Evolutionary conservation across 2,888 invertebrate species (phyloP).

Genomic region (Rhogogaster chlorosoma): DNA sequence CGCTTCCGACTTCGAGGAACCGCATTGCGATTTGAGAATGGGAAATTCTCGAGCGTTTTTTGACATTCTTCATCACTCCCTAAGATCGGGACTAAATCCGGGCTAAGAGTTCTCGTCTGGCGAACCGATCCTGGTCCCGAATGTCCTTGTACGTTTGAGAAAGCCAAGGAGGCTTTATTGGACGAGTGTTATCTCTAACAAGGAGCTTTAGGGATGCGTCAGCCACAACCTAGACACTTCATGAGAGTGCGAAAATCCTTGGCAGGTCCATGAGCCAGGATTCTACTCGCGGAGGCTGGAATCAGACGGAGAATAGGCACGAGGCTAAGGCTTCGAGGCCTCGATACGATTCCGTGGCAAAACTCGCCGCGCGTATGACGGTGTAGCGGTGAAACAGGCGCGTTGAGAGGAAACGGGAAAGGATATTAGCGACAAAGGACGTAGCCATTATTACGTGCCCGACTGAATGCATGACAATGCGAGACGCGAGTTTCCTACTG

Average conservation of each 20-base stretch:
- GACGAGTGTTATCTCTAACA: slow-evolving; percentile 28
- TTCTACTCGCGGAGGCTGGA: background rate
- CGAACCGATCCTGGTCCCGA: background rate
- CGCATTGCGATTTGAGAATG: background rate
- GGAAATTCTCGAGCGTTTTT: background rate
- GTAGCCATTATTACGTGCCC: slow-evolving; percentile 67
- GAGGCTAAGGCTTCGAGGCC: background rate
- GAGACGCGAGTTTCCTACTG: slow-evolving; percentile 56
- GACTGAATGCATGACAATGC: slow-evolving; percentile 69
- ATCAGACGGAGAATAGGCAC: background rate
- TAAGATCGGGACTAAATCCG: background rate
- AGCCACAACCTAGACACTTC: slow-evolving; percentile 27
- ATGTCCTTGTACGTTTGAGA: background rate
- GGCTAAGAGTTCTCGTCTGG: background rate
- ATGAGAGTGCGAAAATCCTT: slow-evolving; percentile 37
- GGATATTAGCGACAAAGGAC: slow-evolving; percentile 68
- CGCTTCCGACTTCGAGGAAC: background rate
- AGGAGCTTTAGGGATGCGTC: slow-evolving; percentile 13
- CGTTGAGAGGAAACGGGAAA: slow-evolving; percentile 42
- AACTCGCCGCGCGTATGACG: background rate
- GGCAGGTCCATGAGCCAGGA: background rate
- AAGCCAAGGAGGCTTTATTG: slow-evolving; percentile 5
- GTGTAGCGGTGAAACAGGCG: background rate
- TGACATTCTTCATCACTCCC: background rate
- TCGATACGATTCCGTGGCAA: background rate